A percentile compares a stretch with the other conserved stretches of the same genome.
Conservation (phyloP, 2,888 invertebrate species). For the Leptogaster cylindrica region DNA sequence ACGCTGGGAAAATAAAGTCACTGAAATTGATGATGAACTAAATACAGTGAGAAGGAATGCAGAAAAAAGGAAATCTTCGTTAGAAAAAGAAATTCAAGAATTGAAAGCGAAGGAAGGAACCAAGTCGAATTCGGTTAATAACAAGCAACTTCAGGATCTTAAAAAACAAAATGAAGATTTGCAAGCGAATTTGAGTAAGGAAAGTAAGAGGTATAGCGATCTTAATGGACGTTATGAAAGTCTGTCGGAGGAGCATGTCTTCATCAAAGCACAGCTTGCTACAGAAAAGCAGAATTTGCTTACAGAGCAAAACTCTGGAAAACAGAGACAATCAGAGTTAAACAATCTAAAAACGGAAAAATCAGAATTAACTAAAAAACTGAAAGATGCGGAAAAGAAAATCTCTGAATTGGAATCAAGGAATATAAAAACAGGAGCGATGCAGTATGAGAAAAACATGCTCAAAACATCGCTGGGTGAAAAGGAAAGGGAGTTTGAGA, state of each 20-base stretch:
- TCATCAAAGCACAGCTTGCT: slow-evolving; percentile 80
- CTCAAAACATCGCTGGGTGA: slow-evolving; percentile 76
- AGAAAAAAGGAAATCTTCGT: slow-evolving; percentile 70
- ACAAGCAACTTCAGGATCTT: slow-evolving; percentile 71
- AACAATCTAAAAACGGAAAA: slow-evolving; percentile 57
- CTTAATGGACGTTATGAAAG: slow-evolving; percentile 83
- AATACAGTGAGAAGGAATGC: slow-evolving; percentile 67
- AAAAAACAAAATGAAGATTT: slow-evolving; percentile 66
- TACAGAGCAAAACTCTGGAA: slow-evolving; percentile 58
- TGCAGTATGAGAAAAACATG: slow-evolving; percentile 71
- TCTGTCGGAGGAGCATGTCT: slow-evolving; percentile 83
- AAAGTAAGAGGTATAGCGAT: slow-evolving; percentile 78
- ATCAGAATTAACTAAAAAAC: slow-evolving; percentile 55
- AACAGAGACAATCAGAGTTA: slow-evolving; percentile 55
- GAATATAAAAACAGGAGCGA: slow-evolving; percentile 53
- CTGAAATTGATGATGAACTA: slow-evolving; percentile 68
- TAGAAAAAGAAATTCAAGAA: slow-evolving; percentile 78
- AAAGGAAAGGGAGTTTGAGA: slow-evolving; percentile 75
- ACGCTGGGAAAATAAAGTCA: slow-evolving; percentile 70
- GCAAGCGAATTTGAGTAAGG: slow-evolving; percentile 71
- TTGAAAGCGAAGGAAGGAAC: slow-evolving; percentile 70
- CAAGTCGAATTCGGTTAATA: slow-evolving; percentile 70
- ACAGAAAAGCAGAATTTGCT: slow-evolving; percentile 82
- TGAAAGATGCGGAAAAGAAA: slow-evolving; percentile 56
- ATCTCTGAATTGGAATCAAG: slow-evolving; percentile 57